phyloP scores from a whole-genome alignment of 2,797 vertebrate species.

The Glossophaga mutica region DNA sequence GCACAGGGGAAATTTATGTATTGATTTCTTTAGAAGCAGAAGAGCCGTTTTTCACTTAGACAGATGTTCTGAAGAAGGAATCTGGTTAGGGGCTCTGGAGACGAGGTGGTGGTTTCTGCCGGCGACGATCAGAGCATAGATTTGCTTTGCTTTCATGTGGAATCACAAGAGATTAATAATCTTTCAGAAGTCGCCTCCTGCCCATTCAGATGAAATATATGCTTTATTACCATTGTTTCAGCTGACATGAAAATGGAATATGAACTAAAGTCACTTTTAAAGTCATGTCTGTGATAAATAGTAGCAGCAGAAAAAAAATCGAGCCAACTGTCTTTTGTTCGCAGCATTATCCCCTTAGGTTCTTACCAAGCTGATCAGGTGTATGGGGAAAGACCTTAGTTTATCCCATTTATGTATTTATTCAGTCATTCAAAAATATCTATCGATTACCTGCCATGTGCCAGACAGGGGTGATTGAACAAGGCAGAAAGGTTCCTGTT shows the following conservation, averaged over 20 bases:
- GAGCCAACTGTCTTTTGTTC: neutral
- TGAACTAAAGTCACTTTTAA: slow-evolving; percentile 20
- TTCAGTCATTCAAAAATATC: neutral
- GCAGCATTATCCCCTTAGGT: neutral
- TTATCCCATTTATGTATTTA: neutral
- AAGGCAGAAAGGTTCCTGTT: neutral
- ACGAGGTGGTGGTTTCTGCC: neutral
- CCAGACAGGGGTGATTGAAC: neutral
- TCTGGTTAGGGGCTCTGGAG: slow-evolving; percentile 10
- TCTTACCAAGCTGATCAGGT: neutral
- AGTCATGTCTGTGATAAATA: neutral
- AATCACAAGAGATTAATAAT: slow-evolving; percentile 54
- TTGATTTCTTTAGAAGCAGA: slow-evolving; percentile 41
- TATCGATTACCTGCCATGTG: neutral
- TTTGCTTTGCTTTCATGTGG: slow-evolving; percentile 28
- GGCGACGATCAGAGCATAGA: neutral
- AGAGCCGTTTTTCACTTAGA: slow-evolving; percentile 53
- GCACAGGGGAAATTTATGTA: slow-evolving; percentile 47
- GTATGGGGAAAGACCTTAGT: neutral
- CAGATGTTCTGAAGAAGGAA: slow-evolving; percentile 39
- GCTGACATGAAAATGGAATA: neutral
- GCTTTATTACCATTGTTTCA: slow-evolving; percentile 51
- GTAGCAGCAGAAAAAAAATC: neutral
- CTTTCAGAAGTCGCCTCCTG: neutral
- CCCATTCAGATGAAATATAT: slow-evolving; percentile 41